These are phyloP conservation scores for Helicoverpa armigera DNA, from an alignment of 1,140 invertebrate species.

Conservation along the genomic window DNA sequence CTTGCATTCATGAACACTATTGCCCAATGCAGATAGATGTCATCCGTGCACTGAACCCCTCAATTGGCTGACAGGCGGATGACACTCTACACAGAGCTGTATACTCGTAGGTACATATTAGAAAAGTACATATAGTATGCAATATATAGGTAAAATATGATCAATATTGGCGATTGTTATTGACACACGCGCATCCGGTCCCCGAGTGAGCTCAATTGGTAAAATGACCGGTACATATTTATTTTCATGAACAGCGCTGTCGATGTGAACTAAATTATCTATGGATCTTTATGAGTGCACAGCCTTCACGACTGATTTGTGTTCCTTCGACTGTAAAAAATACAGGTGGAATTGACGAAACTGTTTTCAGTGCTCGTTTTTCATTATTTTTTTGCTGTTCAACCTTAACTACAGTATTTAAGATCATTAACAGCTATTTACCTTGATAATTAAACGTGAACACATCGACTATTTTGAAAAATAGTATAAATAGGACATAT, in stretches of 20 bases:
- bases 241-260: conserved; percentile 47
- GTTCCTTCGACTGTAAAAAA: conserved; percentile 31
- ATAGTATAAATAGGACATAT: no score
- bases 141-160: conserved; percentile 19
- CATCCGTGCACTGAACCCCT: conserved; percentile 43
- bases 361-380: conserved; percentile 10
- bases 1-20: background rate
- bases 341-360: conserved; percentile 4
- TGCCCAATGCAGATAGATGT: conserved; percentile 43
- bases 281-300: conserved; percentile 24
- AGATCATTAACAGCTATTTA: background rate
- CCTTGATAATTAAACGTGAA: no score
- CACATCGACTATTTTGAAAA: no score
- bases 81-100: conserved; percentile 5
- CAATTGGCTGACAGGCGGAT: conserved; percentile 53
- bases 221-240: conserved; percentile 52
- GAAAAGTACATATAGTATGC: background rate
- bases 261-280: conserved; percentile 26
- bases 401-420: conserved; percentile 19
- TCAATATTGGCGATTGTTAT: conserved; percentile 59
- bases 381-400: background rate
- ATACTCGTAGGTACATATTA: background rate
- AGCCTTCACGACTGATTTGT: conserved; percentile 32
- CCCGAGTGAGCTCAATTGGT: conserved; percentile 53
- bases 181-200: conserved; percentile 56